Base-by-base conservation (phyloP, 2,113 vertebrate species). In the Gallinago jamesoni region DNA sequence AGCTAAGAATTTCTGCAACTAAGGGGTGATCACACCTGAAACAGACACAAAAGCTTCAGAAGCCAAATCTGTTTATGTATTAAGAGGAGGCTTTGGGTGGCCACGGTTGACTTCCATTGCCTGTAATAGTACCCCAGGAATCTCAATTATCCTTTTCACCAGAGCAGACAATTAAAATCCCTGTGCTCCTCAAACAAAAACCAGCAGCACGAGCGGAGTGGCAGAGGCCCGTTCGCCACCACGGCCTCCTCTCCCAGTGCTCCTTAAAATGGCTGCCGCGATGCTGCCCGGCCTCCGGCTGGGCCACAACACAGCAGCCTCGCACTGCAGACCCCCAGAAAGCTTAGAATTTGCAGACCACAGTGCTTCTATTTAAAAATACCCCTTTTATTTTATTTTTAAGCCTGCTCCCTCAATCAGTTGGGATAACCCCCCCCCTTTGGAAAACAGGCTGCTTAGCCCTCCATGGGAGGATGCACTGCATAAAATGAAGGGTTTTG, bases 181-280 rank as follows among this genome's bases (percentile, higher is more conserved):
- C 63, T 21, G 37, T 27, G 17, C 22, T 67, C 17, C 7, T 17
- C 2, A 5, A 30, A 18, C 45, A 69, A 64, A 77, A 87, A 6
- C 33, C 27, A 15, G 9, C 28, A 0, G 33, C 14, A 25, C 30
- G 2, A 35, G 53, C 16, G 28, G 53, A 30, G 28, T 55, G 5
- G 5, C 53, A 30, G 53, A 55, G 53, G 66, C 52, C 30, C 3
- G 1, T 2, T 43, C 25, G 47, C 28, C 8, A 4, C 75, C 6
- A 14, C 62, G 10, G 62, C 48, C 70, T 62, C 6, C 41, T 45
- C 28, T 4, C 4, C 80, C 83, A 25, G 33, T 0, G 4, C 6
- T 21, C 6, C 73, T 75, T 84, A 83, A 96, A 86, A 97, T 97
- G 96, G 97, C 97, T 96, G 94, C 97, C 89, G 33, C 4, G 27